Evolutionary conservation across 2,888 invertebrate species (phyloP).

Genomic region (Panorpa germanica): DNA sequence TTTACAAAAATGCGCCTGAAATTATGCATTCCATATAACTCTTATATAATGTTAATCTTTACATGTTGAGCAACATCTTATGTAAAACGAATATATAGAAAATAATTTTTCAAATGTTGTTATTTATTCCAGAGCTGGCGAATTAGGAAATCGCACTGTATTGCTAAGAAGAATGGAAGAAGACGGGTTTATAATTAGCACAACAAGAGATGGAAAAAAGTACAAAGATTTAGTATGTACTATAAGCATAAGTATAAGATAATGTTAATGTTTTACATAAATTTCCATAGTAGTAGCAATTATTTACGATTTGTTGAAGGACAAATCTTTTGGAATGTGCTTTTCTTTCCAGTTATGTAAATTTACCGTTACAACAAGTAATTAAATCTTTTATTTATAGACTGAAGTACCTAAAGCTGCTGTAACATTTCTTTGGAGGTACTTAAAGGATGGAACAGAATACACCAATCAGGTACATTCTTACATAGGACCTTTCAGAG

Average conservation of each 20-base stretch:
- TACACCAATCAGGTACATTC: slow-evolving; percentile 17
- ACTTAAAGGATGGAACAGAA: slow-evolving; percentile 15
- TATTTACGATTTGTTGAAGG: too few species aligned
- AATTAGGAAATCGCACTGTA: slow-evolving; percentile 13
- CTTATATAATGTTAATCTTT: too few species aligned
- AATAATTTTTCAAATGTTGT: too few species aligned
- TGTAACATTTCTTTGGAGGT: slow-evolving; percentile 25
- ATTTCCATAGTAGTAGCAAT: too few species aligned
- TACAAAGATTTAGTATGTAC: slow-evolving; percentile 23
- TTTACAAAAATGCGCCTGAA: too few species aligned
- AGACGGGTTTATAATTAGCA: slow-evolving; percentile 27
- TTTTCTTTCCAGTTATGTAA: slow-evolving; percentile 17
- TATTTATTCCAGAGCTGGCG: slow-evolving; percentile 4
- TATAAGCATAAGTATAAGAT: slow-evolving; percentile 5
- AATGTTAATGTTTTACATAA: slow-evolving; percentile 8
- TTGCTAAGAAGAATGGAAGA: slow-evolving; percentile 23
- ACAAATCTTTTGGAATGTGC: too few species aligned
- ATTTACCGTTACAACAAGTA: slow-evolving; percentile 8
- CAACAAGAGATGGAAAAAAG: slow-evolving; percentile 26
- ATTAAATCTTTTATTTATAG: slow-evolving; percentile 17
- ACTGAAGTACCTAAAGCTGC: slow-evolving; percentile 23
- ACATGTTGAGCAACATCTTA: too few species aligned
- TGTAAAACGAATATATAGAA: too few species aligned
- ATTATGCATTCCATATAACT: too few species aligned
- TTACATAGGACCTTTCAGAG: too few species aligned